Percentiles rank a stretch among this genome's conserved stretches.
Evolutionary conservation across 2,888 invertebrate species (phyloP).

Genomic region (Epinotia ramella): DNA sequence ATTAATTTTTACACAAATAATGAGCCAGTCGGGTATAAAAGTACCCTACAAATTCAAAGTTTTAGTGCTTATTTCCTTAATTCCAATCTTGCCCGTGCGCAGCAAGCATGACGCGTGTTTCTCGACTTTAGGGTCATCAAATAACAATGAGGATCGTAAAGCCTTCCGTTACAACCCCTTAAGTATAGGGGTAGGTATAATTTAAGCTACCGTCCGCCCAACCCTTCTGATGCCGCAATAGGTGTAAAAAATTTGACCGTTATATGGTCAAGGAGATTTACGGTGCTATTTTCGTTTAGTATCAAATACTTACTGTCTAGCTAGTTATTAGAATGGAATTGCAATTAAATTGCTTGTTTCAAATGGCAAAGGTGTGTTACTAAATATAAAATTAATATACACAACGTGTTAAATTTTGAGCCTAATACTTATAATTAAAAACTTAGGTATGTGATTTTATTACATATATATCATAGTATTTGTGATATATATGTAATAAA

Average conservation of each 20-base stretch:
- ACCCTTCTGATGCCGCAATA: slow-evolving; percentile 65
- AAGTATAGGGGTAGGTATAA: slow-evolving; percentile 61
- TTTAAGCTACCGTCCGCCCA: slow-evolving; percentile 58
- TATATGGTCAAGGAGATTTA: slow-evolving; percentile 36
- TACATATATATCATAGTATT: too few species aligned
- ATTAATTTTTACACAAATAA: slow-evolving; percentile 19
- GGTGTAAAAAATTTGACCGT: slow-evolving; percentile 43
- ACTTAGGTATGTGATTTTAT: too few species aligned
- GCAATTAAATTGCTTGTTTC: too few species aligned
- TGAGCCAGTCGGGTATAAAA: slow-evolving; percentile 21
- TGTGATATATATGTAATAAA: too few species aligned
- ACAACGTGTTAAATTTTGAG: too few species aligned
- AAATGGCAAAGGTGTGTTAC: too few species aligned
- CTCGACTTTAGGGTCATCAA: slow-evolving; percentile 38
- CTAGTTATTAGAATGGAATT: too few species aligned
- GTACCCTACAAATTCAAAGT: slow-evolving; percentile 15
- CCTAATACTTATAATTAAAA: too few species aligned
- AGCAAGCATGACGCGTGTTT: slow-evolving; percentile 20
- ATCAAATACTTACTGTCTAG: background rate
- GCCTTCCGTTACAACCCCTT: slow-evolving; percentile 42
- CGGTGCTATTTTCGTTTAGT: background rate
- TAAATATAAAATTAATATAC: too few species aligned
- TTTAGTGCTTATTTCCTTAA: slow-evolving; percentile 37
- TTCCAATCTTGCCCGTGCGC: slow-evolving; percentile 26
- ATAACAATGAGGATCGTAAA: slow-evolving; percentile 41